phyloP scores from a whole-genome alignment of 2,797 vertebrate genomes.

The Myotis daubentonii region DNA sequence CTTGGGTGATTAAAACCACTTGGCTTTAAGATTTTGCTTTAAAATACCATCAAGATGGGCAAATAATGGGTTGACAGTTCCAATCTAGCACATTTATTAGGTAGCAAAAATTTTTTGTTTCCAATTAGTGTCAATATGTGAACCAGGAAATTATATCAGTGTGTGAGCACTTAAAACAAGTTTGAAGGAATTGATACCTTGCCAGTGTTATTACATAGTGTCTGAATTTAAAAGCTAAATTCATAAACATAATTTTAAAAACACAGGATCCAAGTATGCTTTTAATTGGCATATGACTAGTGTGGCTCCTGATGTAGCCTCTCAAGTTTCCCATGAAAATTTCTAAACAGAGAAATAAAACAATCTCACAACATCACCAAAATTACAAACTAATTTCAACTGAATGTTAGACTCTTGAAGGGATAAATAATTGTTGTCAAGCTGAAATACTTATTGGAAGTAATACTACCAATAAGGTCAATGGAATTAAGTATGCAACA shows the following conservation, averaged over 20 bases:
- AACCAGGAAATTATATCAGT: constrained; percentile 17
- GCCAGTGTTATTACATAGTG: constrained; percentile 1
- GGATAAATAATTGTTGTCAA: too few relatives aligned
- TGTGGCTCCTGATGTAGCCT: not conserved
- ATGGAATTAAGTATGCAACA: not conserved
- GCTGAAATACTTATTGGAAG: not conserved
- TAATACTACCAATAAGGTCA: not conserved
- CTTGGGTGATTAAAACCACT: constrained; percentile 52
- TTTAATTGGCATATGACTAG: not conserved
- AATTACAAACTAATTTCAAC: not conserved
- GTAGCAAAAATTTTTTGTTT: constrained; percentile 10
- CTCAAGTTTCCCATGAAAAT: not conserved
- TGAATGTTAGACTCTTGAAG: not conserved
- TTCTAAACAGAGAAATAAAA: not conserved
- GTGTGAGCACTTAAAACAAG: not conserved
- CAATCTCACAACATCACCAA: not conserved
- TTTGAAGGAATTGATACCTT: not conserved
- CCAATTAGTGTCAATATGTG: not conserved
- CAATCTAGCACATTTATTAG: not conserved
- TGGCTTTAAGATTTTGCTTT: not conserved
- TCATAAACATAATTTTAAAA: constrained; percentile 46
- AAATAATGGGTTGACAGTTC: constrained; percentile 7
- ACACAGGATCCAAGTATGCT: not conserved
- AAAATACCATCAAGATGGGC: not conserved
- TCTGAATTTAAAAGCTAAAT: constrained; percentile 37